Percentiles rank a stretch among this genome's conserved stretches.
phyloP scores from a whole-genome alignment of 1,140 invertebrate species.

The Cyclargus thomasi region DNA sequence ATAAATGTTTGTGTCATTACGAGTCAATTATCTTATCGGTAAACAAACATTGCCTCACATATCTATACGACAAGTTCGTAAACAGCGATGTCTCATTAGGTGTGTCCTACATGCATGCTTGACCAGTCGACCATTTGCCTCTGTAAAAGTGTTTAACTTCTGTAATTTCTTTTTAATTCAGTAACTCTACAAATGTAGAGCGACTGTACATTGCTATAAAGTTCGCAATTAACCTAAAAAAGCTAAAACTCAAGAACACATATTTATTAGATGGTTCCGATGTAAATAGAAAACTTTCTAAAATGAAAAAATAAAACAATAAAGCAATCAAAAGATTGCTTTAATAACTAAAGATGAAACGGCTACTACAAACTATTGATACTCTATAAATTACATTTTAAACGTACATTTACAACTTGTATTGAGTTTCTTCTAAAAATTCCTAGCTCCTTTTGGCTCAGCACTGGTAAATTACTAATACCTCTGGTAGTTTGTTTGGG shows the following conservation, averaged over 20 bases:
- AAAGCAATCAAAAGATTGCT: too few species aligned
- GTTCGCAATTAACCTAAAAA: too few species aligned
- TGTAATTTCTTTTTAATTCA: too few species aligned
- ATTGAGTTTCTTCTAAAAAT: background rate
- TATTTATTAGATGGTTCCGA: too few species aligned
- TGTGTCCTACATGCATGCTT: slow-evolving; percentile 22
- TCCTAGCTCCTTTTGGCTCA: background rate
- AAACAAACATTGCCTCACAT: slow-evolving; percentile 22
- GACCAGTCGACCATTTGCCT: background rate
- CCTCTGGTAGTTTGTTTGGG: background rate
- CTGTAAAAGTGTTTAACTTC: background rate
- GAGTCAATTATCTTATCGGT: slow-evolving; percentile 29
- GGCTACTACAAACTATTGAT: too few species aligned
- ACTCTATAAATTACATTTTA: too few species aligned
- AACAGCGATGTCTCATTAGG: slow-evolving; percentile 26
- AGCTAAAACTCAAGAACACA: too few species aligned
- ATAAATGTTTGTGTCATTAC: slow-evolving; percentile 18
- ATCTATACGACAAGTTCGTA: slow-evolving; percentile 22
- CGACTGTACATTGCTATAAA: too few species aligned
- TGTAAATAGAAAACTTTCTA: too few species aligned
- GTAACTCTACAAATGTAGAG: too few species aligned
- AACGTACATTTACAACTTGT: background rate
- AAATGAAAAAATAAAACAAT: too few species aligned
- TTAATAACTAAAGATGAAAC: too few species aligned
- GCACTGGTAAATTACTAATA: background rate